phyloP scores from a whole-genome alignment of 35 echinoderm and acorn worm genomes.

The Anneissia japonica region DNA sequence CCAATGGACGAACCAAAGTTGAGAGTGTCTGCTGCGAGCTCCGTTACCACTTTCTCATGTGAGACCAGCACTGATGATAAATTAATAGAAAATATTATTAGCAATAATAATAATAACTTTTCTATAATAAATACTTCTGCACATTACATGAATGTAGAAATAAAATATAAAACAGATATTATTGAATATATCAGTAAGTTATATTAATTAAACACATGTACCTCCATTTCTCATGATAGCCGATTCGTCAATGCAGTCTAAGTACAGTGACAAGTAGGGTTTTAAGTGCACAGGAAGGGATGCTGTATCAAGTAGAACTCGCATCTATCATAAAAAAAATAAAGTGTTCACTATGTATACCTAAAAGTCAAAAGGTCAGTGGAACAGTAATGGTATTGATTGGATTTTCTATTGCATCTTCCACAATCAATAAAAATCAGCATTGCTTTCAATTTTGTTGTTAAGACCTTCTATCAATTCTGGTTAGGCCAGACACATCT shows the following conservation, averaged over 20 bases:
- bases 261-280: constrained; percentile 67
- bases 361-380: no score
- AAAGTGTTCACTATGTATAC: no score
- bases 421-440: no score
- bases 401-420: no score
- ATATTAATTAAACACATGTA: background rate
- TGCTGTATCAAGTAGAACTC: constrained; percentile 61
- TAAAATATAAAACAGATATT: background rate
- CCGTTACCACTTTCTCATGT: constrained; percentile 79
- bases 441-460: no score
- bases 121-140: background rate
- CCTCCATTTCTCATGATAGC: constrained; percentile 68
- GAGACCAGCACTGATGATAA: constrained; percentile 64
- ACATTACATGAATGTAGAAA: background rate
- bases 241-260: constrained; percentile 70
- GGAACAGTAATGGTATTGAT: no score
- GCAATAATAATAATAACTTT: background rate
- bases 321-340: constrained; percentile 41
- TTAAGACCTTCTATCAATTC: no score
- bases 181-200: background rate
- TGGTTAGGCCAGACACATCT: no score
- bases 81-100: background rate
- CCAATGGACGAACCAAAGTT: constrained; percentile 55
- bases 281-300: constrained; percentile 30
- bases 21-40: constrained; percentile 80